Base-by-base conservation (phyloP, 2,888 invertebrate species). In the Liodrosophila aerea region DNA sequence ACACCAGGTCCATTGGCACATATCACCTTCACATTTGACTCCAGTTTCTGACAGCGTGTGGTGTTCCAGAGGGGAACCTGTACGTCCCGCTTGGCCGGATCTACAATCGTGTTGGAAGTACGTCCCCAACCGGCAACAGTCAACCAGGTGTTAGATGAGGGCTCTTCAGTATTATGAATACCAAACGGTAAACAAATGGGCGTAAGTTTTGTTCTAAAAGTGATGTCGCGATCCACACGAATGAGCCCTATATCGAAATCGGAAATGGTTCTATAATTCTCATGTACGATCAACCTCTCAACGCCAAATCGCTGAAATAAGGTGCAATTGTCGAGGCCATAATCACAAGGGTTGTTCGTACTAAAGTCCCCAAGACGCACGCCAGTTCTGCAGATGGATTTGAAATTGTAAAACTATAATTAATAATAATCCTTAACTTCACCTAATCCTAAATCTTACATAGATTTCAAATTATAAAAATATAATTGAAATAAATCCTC, bases 21-120 rank as follows among this genome's bases (percentile, higher is more conserved):
- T n/a, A 39, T 39, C 9, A 16, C 16, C 2, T 18, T 39, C 4
- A n/a, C 39, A 39, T 39, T 16, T 3, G 39, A n/a, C 1, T n/a
- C n/a, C 9, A 39, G 15, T 16, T 37, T 37, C 9, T 9, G n/a
- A 39, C 39, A 39, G 7, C 16, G 18, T n/a, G 16, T 16, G 16
- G n/a, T n/a, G 39, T 18, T 39, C 39, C 39, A 39, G 4, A 37
- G 36, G 3, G 36, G 36, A n/a, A 37, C 36, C 4, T 16, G 16
- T 7, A 39, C 39, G 4, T 16, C 18, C 7, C 39, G 13, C 4
- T 37, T 37, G 1, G 36, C 16, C 9, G 36, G 36, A 4, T n/a
- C 16, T 9, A 15, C 36, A 5, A 9, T 7, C 1, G n/a, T n/a
- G 1, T 16, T 18, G 16, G 16, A 7, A 7, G 39, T 7, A 3